A percentile compares a stretch with the other conserved stretches of the same genome.
These are phyloP conservation scores for Megaceryle maxima DNA, from an alignment of 2,113 vertebrate genomes.

Conservation along the genomic window DNA sequence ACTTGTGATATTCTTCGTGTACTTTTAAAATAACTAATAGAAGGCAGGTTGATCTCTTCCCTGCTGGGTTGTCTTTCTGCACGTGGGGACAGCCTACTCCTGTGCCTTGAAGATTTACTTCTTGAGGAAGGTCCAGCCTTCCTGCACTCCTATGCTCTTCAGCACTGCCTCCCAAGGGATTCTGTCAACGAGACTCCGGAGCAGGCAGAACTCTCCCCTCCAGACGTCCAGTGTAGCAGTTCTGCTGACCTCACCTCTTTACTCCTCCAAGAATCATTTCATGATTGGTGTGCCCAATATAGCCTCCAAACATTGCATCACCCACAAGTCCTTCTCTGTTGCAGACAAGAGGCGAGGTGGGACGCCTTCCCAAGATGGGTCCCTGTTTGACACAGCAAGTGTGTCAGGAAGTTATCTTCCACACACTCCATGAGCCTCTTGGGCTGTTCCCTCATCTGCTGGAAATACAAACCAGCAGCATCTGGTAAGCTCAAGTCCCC, in stretches of 20 bases:
- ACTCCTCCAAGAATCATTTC: background rate
- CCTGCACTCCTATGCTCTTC: no score
- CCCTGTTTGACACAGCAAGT: no score
- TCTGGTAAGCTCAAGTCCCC: no score
- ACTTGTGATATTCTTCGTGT: background rate
- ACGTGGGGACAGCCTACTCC: background rate
- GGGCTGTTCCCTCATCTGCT: background rate
- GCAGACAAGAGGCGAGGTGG: no score
- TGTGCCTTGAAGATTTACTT: background rate
- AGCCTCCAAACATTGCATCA: background rate
- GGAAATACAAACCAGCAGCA: no score
- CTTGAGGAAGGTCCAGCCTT: background rate
- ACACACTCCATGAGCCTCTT: background rate
- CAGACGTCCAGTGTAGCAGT: no score
- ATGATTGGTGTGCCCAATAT: background rate
- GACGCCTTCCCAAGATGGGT: background rate
- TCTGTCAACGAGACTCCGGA: no score
- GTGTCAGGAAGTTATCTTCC: no score
- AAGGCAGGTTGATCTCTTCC: background rate
- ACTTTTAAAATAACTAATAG: background rate
- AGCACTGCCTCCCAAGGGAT: no score
- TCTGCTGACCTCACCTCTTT: no score
- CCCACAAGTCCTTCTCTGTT: background rate
- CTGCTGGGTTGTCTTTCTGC: background rate
- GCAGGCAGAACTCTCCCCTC: no score